Evolutionary conservation across 2,888 invertebrate species (phyloP).

Genomic region (Lycocerus yunnanus): DNA sequence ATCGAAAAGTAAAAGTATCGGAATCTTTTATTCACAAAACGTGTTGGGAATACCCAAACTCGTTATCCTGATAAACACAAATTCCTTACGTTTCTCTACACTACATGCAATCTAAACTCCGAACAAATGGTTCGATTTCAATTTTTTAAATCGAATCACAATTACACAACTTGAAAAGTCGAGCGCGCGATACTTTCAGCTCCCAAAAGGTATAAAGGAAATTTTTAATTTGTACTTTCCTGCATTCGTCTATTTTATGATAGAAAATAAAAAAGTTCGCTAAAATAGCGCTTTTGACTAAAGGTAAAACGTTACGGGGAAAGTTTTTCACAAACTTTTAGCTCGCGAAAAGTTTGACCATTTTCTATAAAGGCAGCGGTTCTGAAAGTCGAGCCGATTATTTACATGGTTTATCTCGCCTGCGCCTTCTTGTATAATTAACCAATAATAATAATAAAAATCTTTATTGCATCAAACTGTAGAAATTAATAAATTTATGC

Average conservation of each 20-base stretch:
- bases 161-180: not conserved
- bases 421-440: too few species aligned
- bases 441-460: too few species aligned
- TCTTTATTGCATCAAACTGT: too few species aligned
- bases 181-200: not conserved
- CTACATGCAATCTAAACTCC: not conserved
- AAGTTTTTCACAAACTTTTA: not conserved
- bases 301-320: not conserved
- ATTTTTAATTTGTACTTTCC: not conserved
- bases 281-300: not conserved
- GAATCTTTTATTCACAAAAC: slow-evolving; percentile 27
- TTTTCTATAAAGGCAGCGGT: not conserved
- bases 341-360: not conserved
- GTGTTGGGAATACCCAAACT: slow-evolving; percentile 33
- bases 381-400: too few species aligned
- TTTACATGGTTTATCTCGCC: too few species aligned
- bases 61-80: slow-evolving; percentile 30
- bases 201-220: not conserved
- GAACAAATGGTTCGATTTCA: not conserved
- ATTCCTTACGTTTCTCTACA: not conserved
- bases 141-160: not conserved
- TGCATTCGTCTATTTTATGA: not conserved
- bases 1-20: slow-evolving; percentile 21
- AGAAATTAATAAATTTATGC: too few species aligned
- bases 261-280: not conserved